A percentile compares a stretch with the other conserved stretches of the same genome.
phyloP scores from a whole-genome alignment of 2,888 invertebrate species.

The Mesochorus sp. region DNA sequence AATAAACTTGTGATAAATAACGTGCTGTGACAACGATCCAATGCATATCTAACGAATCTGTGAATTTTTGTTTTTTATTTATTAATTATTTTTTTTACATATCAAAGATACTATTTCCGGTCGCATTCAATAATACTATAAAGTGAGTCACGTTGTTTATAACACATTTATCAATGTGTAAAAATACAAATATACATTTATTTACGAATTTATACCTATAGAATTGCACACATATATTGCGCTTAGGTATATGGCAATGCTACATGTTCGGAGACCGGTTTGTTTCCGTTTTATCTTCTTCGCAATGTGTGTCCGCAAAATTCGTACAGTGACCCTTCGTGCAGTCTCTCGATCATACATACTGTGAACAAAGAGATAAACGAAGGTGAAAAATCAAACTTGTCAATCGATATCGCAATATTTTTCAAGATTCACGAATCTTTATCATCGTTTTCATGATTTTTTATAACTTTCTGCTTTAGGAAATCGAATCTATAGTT shows the following conservation, averaged over 20 bases:
- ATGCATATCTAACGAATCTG: not conserved
- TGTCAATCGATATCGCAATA: too few species aligned
- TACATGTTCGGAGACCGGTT: conserved; percentile 57
- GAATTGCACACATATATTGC: not conserved
- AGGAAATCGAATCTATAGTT: too few species aligned
- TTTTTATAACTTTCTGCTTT: too few species aligned
- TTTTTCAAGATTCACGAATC: too few species aligned
- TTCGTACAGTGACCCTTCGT: conserved; percentile 47
- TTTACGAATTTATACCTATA: conserved; percentile 2
- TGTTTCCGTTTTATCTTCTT: conserved; percentile 61
- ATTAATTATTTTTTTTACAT: not conserved
- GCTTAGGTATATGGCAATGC: conserved; percentile 4
- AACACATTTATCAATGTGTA: not conserved
- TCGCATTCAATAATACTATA: too few species aligned
- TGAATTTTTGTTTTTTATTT: not conserved
- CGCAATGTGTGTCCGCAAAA: conserved; percentile 52
- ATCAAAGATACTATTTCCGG: too few species aligned
- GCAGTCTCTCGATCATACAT: conserved; percentile 16
- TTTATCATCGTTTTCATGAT: too few species aligned
- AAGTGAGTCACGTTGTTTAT: conserved; percentile 52
- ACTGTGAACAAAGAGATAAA: not conserved
- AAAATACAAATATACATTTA: not conserved
- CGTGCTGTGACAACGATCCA: not conserved
- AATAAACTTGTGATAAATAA: too few species aligned
- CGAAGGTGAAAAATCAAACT: too few species aligned